Evolutionary conservation across 2,113 vertebrate genomes (phyloP), one percentile per base, ranked within the genome.

Genomic region (Seriola dumerili): DNA sequence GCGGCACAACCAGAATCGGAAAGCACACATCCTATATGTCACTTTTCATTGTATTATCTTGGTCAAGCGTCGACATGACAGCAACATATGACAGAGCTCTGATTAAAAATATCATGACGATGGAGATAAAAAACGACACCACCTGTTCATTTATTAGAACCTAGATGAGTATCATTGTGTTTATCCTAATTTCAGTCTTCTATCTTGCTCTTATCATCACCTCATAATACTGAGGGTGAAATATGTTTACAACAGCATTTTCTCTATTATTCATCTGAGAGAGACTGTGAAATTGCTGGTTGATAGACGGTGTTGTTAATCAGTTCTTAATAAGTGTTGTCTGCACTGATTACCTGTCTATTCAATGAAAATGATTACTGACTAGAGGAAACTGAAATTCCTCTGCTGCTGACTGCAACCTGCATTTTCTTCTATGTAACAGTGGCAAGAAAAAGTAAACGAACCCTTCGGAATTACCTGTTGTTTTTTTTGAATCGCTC

Each of bases 231-330:
- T 50, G 44, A 72, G 55, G 32, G 9, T 50, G 21, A 11, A 16
- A 70, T 64, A 70, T 61, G 48, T 59, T 44, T 23, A 44, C n/a
- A 11, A 6, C 10, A 55, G 1, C 14, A 4, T 71, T 52, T 12
- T 29, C 10, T 58, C 29, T 10, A n/a, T 75, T 21, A 75, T 78
- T 59, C 40, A 72, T 61, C 17, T 17, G n/a, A 54, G 40, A 10
- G 42, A 62, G 5, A 29, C 2, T 46, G 25, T 67, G 76, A 67
- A 62, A n/a, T 17, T 57, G 46, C 48, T 38, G 36, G 4, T 65
- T 79, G 65, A 71, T 12, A 25, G 84, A 70, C 58, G 59, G 64
- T 4, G 14, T 12, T 59, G 66, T 34, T 63, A 69, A 81, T 78
- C 55, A 69, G 54, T 21, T 57, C 34, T 42, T 69, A 63, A 54